Conservation (phyloP, 2,797 vertebrate species). For the Eidolon dupreanum region DNA sequence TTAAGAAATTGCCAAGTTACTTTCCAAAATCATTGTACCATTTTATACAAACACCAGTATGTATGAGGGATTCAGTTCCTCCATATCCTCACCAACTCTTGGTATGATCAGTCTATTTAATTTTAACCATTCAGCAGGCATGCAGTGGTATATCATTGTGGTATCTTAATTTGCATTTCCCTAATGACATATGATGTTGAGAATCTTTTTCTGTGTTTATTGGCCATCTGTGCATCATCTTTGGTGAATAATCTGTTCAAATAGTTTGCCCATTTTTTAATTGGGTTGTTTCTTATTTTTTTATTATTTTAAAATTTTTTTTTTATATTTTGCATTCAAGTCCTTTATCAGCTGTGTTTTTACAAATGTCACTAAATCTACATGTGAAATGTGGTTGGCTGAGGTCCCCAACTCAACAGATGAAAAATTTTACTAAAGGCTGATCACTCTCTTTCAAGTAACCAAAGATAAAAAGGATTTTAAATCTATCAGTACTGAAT, state of each 20-base stretch:
- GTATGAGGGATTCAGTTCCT: not conserved
- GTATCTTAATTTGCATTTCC: not conserved
- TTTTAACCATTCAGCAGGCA: not conserved
- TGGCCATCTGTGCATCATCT: constrained; percentile 33
- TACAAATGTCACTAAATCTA: not conserved
- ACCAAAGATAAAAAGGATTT: not conserved
- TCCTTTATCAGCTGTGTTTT: not conserved
- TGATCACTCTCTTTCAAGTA: not conserved
- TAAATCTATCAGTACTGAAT: not conserved
- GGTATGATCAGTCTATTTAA: not conserved
- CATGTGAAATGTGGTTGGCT: not conserved
- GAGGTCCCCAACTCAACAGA: not conserved
- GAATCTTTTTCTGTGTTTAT: not conserved
- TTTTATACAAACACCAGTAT: not conserved
- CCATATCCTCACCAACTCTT: not conserved
- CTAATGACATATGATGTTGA: not conserved
- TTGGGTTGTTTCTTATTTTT: not conserved
- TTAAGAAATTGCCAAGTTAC: not conserved
- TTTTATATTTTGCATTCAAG: not conserved
- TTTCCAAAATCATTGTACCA: not conserved
- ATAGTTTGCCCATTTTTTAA: constrained; percentile 32
- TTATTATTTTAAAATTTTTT: not conserved
- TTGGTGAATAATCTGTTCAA: constrained; percentile 8
- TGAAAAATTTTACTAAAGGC: not conserved
- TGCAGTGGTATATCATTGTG: not conserved